These are phyloP conservation scores for Amazona vittata DNA, from an alignment of 2,113 vertebrate genomes.

Conservation along the genomic window DNA sequence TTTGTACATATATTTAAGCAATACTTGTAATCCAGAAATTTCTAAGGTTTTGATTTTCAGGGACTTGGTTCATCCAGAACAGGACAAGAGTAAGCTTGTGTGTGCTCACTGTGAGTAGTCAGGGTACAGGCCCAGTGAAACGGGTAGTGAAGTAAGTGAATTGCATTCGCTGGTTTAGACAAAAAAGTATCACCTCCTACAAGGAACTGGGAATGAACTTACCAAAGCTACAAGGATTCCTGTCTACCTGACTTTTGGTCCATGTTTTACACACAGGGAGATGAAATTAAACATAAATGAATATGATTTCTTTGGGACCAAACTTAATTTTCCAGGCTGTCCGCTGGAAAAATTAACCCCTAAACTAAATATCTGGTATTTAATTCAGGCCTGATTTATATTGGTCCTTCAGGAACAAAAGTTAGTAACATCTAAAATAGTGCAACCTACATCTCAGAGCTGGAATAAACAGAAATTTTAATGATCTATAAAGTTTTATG, in stretches of 20 bases:
- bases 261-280: not conserved
- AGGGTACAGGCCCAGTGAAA: not conserved
- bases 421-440: slow-evolving; percentile 38
- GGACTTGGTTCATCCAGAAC: not conserved
- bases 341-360: slow-evolving; percentile 31
- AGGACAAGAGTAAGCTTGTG: not conserved
- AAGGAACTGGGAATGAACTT: not conserved
- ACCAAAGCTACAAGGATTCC: not conserved
- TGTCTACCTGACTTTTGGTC: not conserved
- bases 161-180: not conserved
- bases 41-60: not conserved
- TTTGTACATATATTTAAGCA: not conserved
- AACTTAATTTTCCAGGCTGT: slow-evolving; percentile 40
- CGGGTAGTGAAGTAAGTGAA: not conserved
- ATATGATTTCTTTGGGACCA: slow-evolving; percentile 26
- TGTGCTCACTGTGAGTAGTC: not conserved
- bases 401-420: slow-evolving; percentile 9
- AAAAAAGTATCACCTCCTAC: not conserved
- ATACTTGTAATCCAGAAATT: not conserved
- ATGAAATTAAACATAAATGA: slow-evolving; percentile 37
- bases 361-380: slow-evolving; percentile 42
- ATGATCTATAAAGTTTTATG: slow-evolving; percentile 63
- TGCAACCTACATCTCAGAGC: slow-evolving; percentile 43
- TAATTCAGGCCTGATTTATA: slow-evolving; percentile 29
- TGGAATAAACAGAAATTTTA: slow-evolving; percentile 64